Evolutionary conservation across 2,888 invertebrate genomes (phyloP).

Genomic region (Chymomyza fuscimana): DNA sequence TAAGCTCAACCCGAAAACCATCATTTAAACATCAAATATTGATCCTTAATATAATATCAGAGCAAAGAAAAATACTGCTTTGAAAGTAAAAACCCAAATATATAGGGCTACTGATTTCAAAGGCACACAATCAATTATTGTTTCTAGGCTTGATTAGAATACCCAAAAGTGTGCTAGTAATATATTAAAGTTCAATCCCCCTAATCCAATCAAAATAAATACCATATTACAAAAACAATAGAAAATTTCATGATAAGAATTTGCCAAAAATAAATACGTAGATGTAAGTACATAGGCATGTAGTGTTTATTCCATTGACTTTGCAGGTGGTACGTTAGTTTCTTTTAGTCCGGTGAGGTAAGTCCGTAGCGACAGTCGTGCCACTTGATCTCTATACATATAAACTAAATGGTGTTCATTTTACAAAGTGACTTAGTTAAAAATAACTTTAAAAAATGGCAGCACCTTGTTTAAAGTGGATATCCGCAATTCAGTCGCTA

Average conservation of each 20-base stretch:
- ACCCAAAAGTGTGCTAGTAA: constrained; percentile 28
- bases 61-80: too few species aligned
- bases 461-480: too few species aligned
- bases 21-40: too few species aligned
- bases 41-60: too few species aligned
- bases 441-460: neutral
- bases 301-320: neutral
- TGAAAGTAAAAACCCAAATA: too few species aligned
- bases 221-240: constrained; percentile 12
- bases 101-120: too few species aligned
- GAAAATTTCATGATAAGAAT: constrained; percentile 28
- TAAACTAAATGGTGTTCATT: neutral
- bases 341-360: neutral
- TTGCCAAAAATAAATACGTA: neutral
- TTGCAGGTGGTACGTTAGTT: neutral
- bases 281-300: neutral
- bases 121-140: neutral
- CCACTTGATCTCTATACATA: neutral
- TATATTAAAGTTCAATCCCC: constrained; percentile 50
- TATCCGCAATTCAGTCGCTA: neutral
- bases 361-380: neutral
- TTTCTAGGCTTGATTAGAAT: constrained; percentile 2
- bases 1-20: too few species aligned
- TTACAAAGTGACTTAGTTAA: neutral
- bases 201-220: constrained; percentile 33